Evolutionary conservation across 2,113 vertebrate genomes (phyloP).

Genomic region (Rhizomys pruinosus): DNA sequence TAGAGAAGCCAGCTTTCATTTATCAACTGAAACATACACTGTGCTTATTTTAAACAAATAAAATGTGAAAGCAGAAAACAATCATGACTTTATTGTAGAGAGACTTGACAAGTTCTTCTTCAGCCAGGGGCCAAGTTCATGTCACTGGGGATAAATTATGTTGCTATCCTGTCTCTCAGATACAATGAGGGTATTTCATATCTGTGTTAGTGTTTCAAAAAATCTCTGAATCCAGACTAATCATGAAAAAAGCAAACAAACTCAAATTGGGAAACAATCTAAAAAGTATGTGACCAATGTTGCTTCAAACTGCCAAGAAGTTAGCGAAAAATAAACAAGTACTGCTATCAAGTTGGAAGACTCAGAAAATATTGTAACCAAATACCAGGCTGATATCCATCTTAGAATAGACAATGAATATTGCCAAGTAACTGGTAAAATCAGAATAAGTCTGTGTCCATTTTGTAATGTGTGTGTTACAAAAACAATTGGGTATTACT

Average conservation of each 20-base stretch:
- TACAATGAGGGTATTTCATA: neutral
- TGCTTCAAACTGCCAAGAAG: neutral
- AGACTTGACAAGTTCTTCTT: neutral
- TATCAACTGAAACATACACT: neutral
- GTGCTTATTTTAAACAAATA: neutral
- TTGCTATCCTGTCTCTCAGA: neutral
- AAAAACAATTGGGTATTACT: neutral
- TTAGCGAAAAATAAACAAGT: neutral
- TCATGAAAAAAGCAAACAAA: neutral
- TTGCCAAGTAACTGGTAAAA: neutral
- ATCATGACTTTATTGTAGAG: neutral
- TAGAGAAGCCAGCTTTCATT: neutral
- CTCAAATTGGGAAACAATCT: neutral
- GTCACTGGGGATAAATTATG: neutral
- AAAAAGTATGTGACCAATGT: too few relatives aligned
- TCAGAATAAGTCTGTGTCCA: neutral
- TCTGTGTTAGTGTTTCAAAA: neutral
- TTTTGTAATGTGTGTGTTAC: neutral
- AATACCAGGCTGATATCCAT: neutral
- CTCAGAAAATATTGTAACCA: neutral
- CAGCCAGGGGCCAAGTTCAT: neutral
- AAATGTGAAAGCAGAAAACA: neutral
- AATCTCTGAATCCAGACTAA: neutral
- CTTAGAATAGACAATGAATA: neutral
- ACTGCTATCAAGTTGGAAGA: neutral